A percentile compares a stretch with the other conserved stretches of the same genome.
Conservation (phyloP, 64 coral and sea anemone species). For the Stichodactyla mertensii region DNA sequence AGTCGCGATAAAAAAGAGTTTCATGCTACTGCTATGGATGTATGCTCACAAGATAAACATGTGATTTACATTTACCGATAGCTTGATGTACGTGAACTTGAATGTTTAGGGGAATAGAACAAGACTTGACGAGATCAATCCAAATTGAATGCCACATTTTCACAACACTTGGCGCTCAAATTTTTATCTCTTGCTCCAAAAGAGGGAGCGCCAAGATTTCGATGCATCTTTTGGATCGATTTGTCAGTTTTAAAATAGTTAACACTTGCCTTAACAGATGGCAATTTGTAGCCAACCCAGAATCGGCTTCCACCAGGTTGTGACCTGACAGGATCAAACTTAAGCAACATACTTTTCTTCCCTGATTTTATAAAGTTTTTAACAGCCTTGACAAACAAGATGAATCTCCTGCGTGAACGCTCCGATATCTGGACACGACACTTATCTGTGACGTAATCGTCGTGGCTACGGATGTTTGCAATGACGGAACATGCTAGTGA, state of each 20-base stretch:
- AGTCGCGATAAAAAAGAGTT: no score
- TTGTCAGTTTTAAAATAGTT: not conserved
- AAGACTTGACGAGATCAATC: no score
- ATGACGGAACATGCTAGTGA: conserved; percentile 25
- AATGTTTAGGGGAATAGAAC: no score
- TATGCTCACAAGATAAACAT: no score
- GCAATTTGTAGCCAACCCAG: conserved; percentile 68
- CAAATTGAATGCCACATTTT: no score
- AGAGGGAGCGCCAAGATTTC: no score
- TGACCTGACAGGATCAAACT: conserved; percentile 48
- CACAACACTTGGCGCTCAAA: no score
- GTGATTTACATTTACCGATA: no score
- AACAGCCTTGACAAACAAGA: conserved; percentile 66
- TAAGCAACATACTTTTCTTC: conserved; percentile 39
- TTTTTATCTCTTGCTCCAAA: no score
- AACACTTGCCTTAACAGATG: conserved; percentile 40
- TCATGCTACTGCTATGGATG: no score
- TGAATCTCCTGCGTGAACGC: conserved; percentile 56
- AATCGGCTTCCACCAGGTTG: conserved; percentile 67
- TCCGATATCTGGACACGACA: conserved; percentile 61
- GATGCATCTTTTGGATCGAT: no score
- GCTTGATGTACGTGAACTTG: no score
- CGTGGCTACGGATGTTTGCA: conserved; percentile 40
- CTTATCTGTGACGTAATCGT: conserved; percentile 67
- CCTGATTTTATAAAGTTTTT: conserved; percentile 66